Base-by-base conservation (phyloP, 92 coral and sea anemone genomes). In the Epizoanthus illoricatus region DNA sequence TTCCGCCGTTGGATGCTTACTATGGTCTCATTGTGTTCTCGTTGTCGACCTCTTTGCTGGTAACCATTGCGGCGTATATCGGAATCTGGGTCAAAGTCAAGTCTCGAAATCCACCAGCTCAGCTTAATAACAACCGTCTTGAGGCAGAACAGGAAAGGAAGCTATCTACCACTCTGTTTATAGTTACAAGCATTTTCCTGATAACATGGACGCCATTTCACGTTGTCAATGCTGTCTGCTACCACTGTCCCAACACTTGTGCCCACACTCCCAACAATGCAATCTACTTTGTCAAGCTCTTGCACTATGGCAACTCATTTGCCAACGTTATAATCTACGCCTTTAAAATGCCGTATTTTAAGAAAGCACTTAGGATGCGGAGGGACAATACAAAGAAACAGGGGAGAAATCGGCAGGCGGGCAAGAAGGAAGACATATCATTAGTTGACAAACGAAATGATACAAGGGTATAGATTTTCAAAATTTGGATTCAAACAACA, bases 201-300 rank as follows among this genome's bases (percentile, higher is more conserved):
- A 45, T 84, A 56, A 84, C 82, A 20, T 84, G 87, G 87, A 45
- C 81, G 43, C 87, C 87, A 15, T 84, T 84, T 16, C 87, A 80
- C 33, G 49, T 74, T 65, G 81, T 81, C 8, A 84, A 84, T 55
- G 47, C 78, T 39, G 70, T 84, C 2, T 20, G 36, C 45, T 66
- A 66, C 40, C 33, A 66, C n/a, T 33, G 71, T 41, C 71, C 1
- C 20, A 33, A 33, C 3, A 33, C 15, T 7, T 66, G 71, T 18
- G 65, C 65, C 20, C 28, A 61, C n/a, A 61, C 24, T n/a, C 43
- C 71, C 4, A 5, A 5, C 71, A 8, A 41, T 8, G 71, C 17
- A 4, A 66, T 66, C 40, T 41, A 9, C 36, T 33, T 66, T 41
- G 71, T 41, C 15, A 66, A 66, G 41, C 71, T 66, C 47, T 66